Conservation (phyloP, 2,888 invertebrate genomes). For the Tuta absoluta region DNA sequence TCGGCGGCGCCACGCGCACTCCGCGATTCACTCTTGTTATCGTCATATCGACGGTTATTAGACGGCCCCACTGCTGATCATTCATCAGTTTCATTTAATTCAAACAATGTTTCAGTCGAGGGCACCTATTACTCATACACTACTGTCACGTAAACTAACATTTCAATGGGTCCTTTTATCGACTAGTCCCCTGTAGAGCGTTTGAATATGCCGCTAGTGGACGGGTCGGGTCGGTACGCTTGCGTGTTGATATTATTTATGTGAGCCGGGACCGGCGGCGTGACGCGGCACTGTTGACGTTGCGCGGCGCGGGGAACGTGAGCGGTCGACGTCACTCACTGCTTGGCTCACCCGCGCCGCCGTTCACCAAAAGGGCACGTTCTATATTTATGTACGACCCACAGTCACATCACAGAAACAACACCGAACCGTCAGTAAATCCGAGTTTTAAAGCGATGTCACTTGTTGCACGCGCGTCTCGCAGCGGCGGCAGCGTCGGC, state of each 20-base stretch:
- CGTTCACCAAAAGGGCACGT: conserved; percentile 71
- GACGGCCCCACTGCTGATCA: conserved; percentile 39
- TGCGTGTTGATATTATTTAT: conserved; percentile 65
- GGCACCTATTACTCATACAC: conserved; percentile 4
- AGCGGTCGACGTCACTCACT: conserved; percentile 70
- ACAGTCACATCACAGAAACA: conserved; percentile 70
- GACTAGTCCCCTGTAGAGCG: conserved; percentile 25
- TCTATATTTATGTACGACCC: conserved; percentile 74
- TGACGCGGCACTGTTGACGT: conserved; percentile 76
- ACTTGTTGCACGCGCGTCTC: conserved; percentile 77
- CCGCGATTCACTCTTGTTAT: conserved; percentile 62
- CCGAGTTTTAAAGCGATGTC: conserved; percentile 59
- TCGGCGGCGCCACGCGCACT: conserved; percentile 50
- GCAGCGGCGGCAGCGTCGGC: conserved; percentile 51
- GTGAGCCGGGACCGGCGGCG: conserved; percentile 53
- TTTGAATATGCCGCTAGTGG: conserved; percentile 43
- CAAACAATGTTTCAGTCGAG: conserved; percentile 3
- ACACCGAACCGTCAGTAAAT: conserved; percentile 59
- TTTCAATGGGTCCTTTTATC: conserved; percentile 34
- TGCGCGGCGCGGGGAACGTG: conserved; percentile 75
- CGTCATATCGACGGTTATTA: conserved; percentile 67
- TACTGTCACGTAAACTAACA: conserved; percentile 16
- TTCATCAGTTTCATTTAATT: conserved; percentile 32
- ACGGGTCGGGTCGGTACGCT: conserved; percentile 40
- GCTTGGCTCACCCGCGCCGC: conserved; percentile 76